These are phyloP conservation scores for Cotesia congregata DNA, from an alignment of 2,888 invertebrate genomes.

Conservation along the genomic window DNA sequence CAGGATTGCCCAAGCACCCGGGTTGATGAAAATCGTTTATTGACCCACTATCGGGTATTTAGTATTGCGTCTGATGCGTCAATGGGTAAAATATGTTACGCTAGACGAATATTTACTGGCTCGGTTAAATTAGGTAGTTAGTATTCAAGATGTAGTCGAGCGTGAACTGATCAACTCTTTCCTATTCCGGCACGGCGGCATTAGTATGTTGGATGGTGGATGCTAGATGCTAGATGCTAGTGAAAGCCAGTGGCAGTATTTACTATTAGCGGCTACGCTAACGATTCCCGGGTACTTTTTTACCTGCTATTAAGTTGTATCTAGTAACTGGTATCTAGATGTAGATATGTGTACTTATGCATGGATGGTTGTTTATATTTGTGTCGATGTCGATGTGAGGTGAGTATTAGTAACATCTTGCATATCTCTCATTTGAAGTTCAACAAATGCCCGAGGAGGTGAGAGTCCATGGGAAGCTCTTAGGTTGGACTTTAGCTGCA, in stretches of 20 bases:
- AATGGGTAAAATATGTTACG: not conserved
- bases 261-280: conserved; percentile 19
- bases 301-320: conserved; percentile 12
- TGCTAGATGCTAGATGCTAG: not conserved
- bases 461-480: conserved; percentile 70
- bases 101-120: not conserved
- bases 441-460: conserved; percentile 68
- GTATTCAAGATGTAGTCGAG: not conserved
- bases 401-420: conserved; percentile 13
- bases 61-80: too few species aligned
- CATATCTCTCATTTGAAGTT: conserved; percentile 54
- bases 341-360: not conserved
- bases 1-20: too few species aligned
- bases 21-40: not conserved
- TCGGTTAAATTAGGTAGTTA: not conserved
- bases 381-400: conserved; percentile 6
- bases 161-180: not conserved
- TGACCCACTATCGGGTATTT: not conserved
- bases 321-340: conserved; percentile 9
- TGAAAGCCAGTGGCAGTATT: conserved; percentile 46
- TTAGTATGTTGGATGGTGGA: too few species aligned
- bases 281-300: conserved; percentile 14
- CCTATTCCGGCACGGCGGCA: not conserved
- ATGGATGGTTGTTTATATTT: conserved; percentile 7
- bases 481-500: conserved; percentile 55